Evolutionary conservation across 2,797 vertebrate genomes (phyloP).

Genomic region (Tamandua tetradactyla): DNA sequence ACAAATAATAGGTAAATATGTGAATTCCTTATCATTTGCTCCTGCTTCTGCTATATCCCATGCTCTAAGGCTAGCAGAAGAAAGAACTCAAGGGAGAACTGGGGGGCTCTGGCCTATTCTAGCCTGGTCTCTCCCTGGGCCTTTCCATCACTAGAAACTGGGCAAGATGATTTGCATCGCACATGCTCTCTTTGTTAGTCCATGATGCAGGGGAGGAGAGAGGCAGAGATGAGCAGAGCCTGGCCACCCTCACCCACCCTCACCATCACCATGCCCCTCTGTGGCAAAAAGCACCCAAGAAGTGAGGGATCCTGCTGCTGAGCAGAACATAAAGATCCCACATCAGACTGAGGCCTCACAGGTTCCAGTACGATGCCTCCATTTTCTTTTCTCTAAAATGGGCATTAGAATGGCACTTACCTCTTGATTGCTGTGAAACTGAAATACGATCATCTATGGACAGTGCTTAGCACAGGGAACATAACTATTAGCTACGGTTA

Average conservation of each 20-base stretch:
- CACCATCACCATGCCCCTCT: background rate
- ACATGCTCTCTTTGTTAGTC: background rate
- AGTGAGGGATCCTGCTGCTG: background rate
- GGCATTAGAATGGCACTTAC: background rate
- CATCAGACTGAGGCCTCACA: background rate
- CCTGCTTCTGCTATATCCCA: background rate
- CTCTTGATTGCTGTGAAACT: background rate
- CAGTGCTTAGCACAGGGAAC: background rate
- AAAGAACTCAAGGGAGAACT: background rate
- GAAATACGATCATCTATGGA: background rate
- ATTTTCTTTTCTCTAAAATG: background rate
- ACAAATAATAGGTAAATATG: no score
- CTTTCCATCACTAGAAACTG: background rate
- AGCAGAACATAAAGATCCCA: background rate
- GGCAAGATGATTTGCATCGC: background rate
- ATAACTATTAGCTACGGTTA: background rate
- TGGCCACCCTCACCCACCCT: accelerated
- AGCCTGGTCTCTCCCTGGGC: background rate
- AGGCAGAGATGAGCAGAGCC: background rate
- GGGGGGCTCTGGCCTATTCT: background rate
- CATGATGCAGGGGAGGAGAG: background rate
- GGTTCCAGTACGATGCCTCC: background rate
- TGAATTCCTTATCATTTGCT: background rate
- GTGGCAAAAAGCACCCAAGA: background rate
- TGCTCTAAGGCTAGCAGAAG: background rate